A percentile compares a stretch with the other conserved stretches of the same genome.
Evolutionary conservation across 1,140 invertebrate genomes (phyloP).

Genomic region (Trialeurodes vaporariorum): DNA sequence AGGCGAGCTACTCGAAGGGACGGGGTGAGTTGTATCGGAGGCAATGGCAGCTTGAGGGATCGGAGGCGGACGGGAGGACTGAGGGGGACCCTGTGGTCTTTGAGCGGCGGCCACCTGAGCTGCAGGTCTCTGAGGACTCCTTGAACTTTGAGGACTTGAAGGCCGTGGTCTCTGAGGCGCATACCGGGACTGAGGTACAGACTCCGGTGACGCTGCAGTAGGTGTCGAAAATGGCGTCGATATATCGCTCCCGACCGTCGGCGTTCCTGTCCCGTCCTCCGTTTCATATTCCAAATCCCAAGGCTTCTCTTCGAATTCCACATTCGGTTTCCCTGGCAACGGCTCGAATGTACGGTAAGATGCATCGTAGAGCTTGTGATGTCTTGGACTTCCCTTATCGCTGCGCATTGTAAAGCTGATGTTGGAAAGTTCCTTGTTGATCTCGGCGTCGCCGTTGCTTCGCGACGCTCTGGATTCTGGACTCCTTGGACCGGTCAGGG

Average conservation of each 20-base stretch:
- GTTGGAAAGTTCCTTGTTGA: conserved; percentile 4
- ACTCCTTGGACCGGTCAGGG: not conserved
- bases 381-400: conserved; percentile 4
- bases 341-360: conserved; percentile 73
- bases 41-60: not conserved
- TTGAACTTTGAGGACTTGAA: conserved; percentile 7
- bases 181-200: not conserved
- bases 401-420: conserved; percentile 5
- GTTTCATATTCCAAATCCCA: conserved; percentile 57
- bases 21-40: not conserved
- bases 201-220: not conserved
- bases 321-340: conserved; percentile 50
- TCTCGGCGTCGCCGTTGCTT: not conserved
- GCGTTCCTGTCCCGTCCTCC: conserved; percentile 8
- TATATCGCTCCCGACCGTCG: conserved; percentile 7
- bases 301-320: conserved; percentile 58
- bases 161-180: conserved; percentile 17
- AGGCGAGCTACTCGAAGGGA: not conserved
- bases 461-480: not conserved
- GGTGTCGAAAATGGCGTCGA: conserved; percentile 5
- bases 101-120: not conserved
- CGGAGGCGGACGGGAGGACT: not conserved
- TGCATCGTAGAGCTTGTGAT: conserved; percentile 47
- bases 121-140: not conserved
- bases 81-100: not conserved